phyloP scores from a whole-genome alignment of 2,797 vertebrate species.

The Anguilla megastoma region DNA sequence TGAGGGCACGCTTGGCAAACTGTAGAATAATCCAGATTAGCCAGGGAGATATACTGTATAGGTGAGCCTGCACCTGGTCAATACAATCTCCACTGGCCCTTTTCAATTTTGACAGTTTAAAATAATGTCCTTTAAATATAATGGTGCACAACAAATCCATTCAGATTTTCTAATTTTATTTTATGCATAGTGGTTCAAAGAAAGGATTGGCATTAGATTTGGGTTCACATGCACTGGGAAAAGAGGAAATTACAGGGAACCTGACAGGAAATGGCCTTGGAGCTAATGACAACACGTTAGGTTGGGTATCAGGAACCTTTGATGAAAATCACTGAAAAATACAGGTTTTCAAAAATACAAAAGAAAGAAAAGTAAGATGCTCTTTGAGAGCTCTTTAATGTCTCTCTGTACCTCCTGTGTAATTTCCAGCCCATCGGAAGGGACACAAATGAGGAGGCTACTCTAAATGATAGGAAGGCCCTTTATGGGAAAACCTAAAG shows the following conservation, averaged over 20 bases:
- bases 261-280: background rate
- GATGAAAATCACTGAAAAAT: conserved; percentile 1
- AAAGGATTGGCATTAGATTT: background rate
- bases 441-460: background rate
- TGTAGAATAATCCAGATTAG: background rate
- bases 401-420: background rate
- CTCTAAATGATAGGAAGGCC: background rate
- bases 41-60: background rate
- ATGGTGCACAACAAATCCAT: background rate
- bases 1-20: background rate
- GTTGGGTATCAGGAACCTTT: conserved; percentile 10
- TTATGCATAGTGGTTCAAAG: background rate
- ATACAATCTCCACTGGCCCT: background rate
- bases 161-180: background rate
- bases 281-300: background rate
- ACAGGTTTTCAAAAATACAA: background rate
- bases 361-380: background rate
- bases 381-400: background rate
- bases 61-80: background rate
- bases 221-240: background rate
- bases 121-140: background rate
- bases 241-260: conserved; percentile 14
- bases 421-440: background rate
- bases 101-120: background rate
- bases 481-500: background rate